Base-by-base conservation (phyloP, 2,888 invertebrate genomes). In the Electrophaes corylata region DNA sequence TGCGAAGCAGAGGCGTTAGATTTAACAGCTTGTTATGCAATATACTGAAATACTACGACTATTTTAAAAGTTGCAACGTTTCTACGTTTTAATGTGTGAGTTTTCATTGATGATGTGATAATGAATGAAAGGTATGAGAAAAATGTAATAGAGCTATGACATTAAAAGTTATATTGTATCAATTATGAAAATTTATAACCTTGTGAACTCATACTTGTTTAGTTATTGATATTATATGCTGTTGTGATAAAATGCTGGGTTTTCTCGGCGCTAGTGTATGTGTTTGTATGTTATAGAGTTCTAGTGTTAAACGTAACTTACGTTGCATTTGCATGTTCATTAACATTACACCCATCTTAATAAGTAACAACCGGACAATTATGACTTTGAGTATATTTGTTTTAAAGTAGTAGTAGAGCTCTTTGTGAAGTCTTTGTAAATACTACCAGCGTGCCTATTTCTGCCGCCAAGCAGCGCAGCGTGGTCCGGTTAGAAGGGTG, bases 21-120 rank as follows among this genome's bases (percentile, higher is more conserved):
- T 53, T 58, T 56, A 58, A 60, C 49, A 49, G 39, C 45, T 40
- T 47, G 49, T 62, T 54, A 50, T 46, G 58, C 39, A 62, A 62
- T 26, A 4, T 18, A 26, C 43, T 26, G 43, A 45, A 37, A 45
- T 20, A 43, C 23, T 23, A 37, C 10, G 2, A 41, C 6, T 29
- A 31, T 26, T 49, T 40, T 40, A 19, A 40, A 49, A 39, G 29
- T 41, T 18, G 41, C 41, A 6, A 43, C 12, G 18, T 12, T 20
- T 35, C 8, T 35, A 20, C 10, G n/a, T 37, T 47, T 47, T 37
- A 47, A 26, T 14, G 4, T 33, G 44, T n/a, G 46, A 33, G 14
- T 47, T 47, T 47, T 47, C 47, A 23, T 47, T 23, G 47, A 47
- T n/a, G 20, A 47, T 20, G 46, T 35, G 19, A 35, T 23, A 19